Base-by-base conservation (phyloP, 2,888 invertebrate species). In the Torymus auratus region DNA sequence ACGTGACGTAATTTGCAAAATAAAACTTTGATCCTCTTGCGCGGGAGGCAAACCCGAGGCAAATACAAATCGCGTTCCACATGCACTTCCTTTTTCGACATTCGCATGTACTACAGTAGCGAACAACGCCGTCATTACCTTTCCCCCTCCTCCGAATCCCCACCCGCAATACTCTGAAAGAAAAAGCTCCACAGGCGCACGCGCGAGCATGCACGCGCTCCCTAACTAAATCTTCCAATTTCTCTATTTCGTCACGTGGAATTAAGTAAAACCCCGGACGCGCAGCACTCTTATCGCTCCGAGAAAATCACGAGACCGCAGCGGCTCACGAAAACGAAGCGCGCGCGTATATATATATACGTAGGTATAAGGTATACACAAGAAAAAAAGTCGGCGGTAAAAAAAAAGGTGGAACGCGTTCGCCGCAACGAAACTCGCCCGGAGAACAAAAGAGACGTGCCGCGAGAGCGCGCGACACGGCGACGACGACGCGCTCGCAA, bases 231-330 rank as follows among this genome's bases (percentile, higher is more conserved):
- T 81, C 64, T 62, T 77, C 69, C 73, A 77, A 81, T 81, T 78
- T 73, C 77, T 70, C 73, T 77, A 78, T 81, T 81, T 73, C 78
- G 72, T 68, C 78, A 81, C 71, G 81, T 53, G 81, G 77, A 78
- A 78, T 81, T 81, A 74, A 74, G 81, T 70, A 73, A 78, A 77
- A 58, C 52, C 65, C 65, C 41, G 15, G 41, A 23, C 74, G 52
- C 58, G 52, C 10, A 14, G 52, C 10, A 14, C 50, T n/a, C 70
- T 81, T 81, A 78, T 81, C 81, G 75, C 61, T 75, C 74, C 67
- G 17, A 74, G 71, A 23, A 81, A 75, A 81, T 81, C 78, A 56
- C 74, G 41, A 50, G n/a, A 15, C 10, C 41, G 13, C n/a, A 2
- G 41, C 14, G 64, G 28, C 20, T 55, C 53, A 56, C n/a, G 56